phyloP scores from a whole-genome alignment of 2,113 vertebrate genomes.

The Eulemur macaco region DNA sequence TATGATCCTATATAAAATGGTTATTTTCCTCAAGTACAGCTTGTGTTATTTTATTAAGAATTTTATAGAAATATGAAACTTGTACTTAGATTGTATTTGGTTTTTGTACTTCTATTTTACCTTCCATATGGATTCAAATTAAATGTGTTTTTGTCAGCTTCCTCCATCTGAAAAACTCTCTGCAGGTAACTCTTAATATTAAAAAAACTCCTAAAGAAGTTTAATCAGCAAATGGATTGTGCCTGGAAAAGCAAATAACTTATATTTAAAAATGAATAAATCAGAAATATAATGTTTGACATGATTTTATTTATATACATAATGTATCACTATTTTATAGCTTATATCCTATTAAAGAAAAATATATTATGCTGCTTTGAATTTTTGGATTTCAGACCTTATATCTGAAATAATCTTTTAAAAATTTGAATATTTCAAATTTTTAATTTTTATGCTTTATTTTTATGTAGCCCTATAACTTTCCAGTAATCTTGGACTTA shows the following conservation, averaged over 20 bases:
- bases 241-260: neutral
- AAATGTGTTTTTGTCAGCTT: neutral
- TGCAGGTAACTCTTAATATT: slow-evolving; percentile 30
- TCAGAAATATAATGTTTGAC: neutral
- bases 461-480: neutral
- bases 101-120: neutral
- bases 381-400: neutral
- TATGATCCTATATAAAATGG: neutral
- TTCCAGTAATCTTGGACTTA: neutral
- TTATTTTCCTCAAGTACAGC: neutral
- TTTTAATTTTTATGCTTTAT: neutral
- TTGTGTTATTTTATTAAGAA: slow-evolving; percentile 1
- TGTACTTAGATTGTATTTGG: neutral
- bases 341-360: neutral
- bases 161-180: neutral
- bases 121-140: neutral
- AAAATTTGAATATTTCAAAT: neutral
- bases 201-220: neutral
- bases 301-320: neutral
- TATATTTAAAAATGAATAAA: slow-evolving; percentile 13
- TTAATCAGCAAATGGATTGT: neutral
- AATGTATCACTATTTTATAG: neutral
- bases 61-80: neutral
- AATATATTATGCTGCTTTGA: neutral
- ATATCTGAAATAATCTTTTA: neutral